These are phyloP conservation scores for Vesta saturnalis DNA, from an alignment of 2,888 invertebrate genomes.

Conservation along the genomic window DNA sequence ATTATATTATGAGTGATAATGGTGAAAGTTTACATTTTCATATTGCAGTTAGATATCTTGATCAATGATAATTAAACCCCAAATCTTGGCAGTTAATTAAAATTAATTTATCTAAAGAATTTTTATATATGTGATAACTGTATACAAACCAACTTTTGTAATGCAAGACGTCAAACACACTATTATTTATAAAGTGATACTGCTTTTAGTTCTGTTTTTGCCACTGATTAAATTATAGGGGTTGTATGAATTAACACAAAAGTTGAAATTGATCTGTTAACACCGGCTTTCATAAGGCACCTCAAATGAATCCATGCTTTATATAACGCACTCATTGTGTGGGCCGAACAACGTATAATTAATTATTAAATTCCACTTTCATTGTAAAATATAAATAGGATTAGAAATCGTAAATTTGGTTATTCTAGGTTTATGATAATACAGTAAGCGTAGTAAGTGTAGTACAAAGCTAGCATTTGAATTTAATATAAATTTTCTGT, in stretches of 20 bases:
- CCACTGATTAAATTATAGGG: not conserved
- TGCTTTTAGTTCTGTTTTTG: not conserved
- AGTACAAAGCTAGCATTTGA: not conserved
- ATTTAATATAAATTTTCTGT: conserved; percentile 24
- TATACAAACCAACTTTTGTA: too few relatives aligned
- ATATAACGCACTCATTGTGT: not conserved
- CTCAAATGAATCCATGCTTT: too few relatives aligned
- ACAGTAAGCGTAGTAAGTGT: not conserved
- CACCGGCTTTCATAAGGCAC: not conserved
- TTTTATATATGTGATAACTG: not conserved
- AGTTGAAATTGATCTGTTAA: not conserved
- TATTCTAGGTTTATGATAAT: too few relatives aligned
- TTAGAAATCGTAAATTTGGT: not conserved
- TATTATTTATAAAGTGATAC: not conserved
- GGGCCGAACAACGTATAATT: not conserved
- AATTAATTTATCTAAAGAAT: too few relatives aligned
- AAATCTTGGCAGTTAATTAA: too few relatives aligned
- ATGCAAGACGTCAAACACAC: not conserved
- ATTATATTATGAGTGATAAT: too few relatives aligned
- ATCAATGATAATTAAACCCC: too few relatives aligned
- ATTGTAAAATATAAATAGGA: not conserved
- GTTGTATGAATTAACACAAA: not conserved
- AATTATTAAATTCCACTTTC: not conserved
- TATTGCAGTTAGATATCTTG: too few relatives aligned
- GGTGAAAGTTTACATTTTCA: too few relatives aligned